These are phyloP conservation scores for Ceratosolen solmsi DNA, from an alignment of 1,140 invertebrate genomes.

Conservation along the genomic window DNA sequence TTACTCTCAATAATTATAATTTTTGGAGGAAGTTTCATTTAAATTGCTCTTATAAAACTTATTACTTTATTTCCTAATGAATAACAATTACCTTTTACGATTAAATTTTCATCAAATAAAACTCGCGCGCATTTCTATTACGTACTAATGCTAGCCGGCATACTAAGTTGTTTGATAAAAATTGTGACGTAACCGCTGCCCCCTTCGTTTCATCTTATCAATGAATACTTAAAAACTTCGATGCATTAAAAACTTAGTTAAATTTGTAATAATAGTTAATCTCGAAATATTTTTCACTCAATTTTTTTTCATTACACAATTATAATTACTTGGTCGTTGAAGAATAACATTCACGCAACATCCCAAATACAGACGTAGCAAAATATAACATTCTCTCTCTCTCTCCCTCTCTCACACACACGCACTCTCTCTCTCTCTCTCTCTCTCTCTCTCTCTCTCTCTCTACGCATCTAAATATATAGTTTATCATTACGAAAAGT, in stretches of 20 bases:
- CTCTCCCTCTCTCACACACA: too few relatives aligned
- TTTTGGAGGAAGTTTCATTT: conserved; percentile 1
- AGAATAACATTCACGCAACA: conserved; percentile 19
- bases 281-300: background rate
- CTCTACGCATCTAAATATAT: too few relatives aligned
- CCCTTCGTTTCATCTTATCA: background rate
- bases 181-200: background rate
- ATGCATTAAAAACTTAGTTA: background rate
- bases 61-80: background rate
- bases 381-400: conserved; percentile 26
- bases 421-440: too few relatives aligned
- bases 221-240: background rate
- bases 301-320: background rate
- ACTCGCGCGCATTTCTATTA: background rate
- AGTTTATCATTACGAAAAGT: too few relatives aligned
- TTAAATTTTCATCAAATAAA: conserved; percentile 20
- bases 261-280: background rate
- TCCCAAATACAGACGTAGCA: background rate
- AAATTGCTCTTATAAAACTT: conserved; percentile 10
- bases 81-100: conserved; percentile 10
- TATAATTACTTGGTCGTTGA: background rate
- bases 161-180: conserved; percentile 12
- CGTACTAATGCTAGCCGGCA: too few relatives aligned
- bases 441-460: too few relatives aligned
- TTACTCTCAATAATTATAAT: background rate